Percentiles rank a stretch among this genome's conserved stretches.
Conservation (phyloP, 2,797 vertebrate genomes). For the Thunnus albacares region DNA sequence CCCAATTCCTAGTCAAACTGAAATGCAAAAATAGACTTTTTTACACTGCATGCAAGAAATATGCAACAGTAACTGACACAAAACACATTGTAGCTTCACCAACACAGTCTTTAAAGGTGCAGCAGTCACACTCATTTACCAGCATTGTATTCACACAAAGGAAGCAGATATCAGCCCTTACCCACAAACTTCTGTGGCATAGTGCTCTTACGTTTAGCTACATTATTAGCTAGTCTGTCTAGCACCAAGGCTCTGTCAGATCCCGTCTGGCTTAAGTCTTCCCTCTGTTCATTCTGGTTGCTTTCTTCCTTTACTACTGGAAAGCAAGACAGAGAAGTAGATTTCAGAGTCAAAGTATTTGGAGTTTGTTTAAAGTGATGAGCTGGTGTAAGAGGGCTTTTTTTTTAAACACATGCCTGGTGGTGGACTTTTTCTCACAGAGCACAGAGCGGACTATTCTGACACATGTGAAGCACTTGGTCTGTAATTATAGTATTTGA, state of each 20-base stretch:
- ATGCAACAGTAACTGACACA: slow-evolving; percentile 20
- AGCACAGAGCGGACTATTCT: slow-evolving; percentile 65
- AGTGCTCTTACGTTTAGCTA: slow-evolving; percentile 99
- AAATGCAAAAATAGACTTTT: slow-evolving; percentile 1
- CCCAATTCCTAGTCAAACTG: slow-evolving; percentile 14
- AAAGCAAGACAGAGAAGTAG: slow-evolving; percentile 89
- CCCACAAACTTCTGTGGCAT: slow-evolving; percentile 99
- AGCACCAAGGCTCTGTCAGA: slow-evolving; percentile 98
- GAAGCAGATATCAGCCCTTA: slow-evolving; percentile 97
- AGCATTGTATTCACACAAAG: slow-evolving; percentile 77
- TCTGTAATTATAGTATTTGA: slow-evolving; percentile 36
- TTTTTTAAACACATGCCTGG: slow-evolving; percentile 36
- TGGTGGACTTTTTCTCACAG: slow-evolving; percentile 40
- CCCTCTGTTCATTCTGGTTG: slow-evolving; percentile 97
- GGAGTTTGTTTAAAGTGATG: slow-evolving; percentile 53
- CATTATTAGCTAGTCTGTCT: slow-evolving; percentile 99
- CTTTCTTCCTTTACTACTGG: slow-evolving; percentile 99
- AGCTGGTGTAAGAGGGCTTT: slow-evolving; percentile 11
- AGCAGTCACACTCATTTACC: slow-evolving; percentile 28
- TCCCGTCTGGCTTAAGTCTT: slow-evolving; percentile 97
- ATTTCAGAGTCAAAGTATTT: slow-evolving; percentile 82
- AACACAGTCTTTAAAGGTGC: slow-evolving; percentile 32
- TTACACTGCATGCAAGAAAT: slow-evolving; percentile 41
- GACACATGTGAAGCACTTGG: slow-evolving; percentile 65
- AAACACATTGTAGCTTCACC: slow-evolving; percentile 32